Evolutionary conservation across 2,888 invertebrate species (phyloP), one percentile per base, ranked within the genome.

Genomic region (Choreutis nemorana): DNA sequence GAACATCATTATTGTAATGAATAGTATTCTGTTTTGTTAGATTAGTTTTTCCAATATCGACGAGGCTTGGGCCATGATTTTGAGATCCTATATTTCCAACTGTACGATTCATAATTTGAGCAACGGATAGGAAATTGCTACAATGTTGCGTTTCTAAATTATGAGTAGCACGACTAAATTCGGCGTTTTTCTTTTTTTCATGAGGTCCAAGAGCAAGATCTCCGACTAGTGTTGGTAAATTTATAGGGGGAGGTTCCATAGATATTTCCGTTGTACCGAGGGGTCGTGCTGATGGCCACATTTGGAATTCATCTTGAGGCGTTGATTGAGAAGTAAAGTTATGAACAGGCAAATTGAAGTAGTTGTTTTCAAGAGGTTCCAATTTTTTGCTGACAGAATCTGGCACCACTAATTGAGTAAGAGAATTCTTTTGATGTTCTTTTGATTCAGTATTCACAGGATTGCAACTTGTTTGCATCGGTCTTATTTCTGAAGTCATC

Each of bases 401-500:
- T 9, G 50, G 32, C n/a, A n/a, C n/a, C n/a, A n/a, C n/a, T n/a
- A n/a, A n/a, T 39, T 70, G 64, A 25, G 52, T 45, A 37, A 66
- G 72, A 2, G 57, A 26, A 29, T n/a, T n/a, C n/a, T n/a, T n/a
- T n/a, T n/a, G n/a, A n/a, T n/a, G n/a, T n/a, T n/a, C 67, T 50
- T 77, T 77, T 27, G 52, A 38, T 14, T 58, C 57, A 21, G 48
- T 29, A 31, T 64, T 56, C 15, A 48, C 36, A 33, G 58, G 44
- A 31, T 55, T 66, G 37, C 57, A 70, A 43, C 54, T 59, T 39
- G 53, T 66, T 49, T 72, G 71, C 48, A 66, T 59, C 9, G 77
- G 60, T 36, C 75, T 62, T 24, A 63, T 62, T 57, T 78, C 78
- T 10, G 78, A 78, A 11, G 78, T 78, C 78, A 78, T 78, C 78